These are phyloP conservation scores for Copsychus sechellarum DNA, from an alignment of 2,113 vertebrate genomes.

Conservation along the genomic window DNA sequence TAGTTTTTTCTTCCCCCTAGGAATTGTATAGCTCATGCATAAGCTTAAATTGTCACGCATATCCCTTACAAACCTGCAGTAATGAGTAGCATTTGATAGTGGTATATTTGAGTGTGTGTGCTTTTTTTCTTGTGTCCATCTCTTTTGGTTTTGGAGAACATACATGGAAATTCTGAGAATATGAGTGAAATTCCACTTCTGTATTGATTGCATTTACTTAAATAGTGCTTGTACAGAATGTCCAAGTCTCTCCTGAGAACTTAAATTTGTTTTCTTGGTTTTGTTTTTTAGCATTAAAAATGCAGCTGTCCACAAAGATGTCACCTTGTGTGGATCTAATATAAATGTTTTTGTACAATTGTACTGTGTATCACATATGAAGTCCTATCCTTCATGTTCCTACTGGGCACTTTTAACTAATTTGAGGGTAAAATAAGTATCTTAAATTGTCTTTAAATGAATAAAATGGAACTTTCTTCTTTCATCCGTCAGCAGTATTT, in stretches of 20 bases:
- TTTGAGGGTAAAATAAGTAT: neutral
- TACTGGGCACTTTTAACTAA: neutral
- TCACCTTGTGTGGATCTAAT: neutral
- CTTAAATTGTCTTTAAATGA: neutral
- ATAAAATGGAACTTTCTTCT: neutral
- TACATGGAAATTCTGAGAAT: neutral
- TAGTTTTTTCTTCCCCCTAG: neutral
- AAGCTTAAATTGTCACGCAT: neutral
- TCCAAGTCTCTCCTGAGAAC: neutral
- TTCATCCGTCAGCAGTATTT: neutral
- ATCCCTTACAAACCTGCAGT: neutral
- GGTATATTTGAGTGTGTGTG: neutral
- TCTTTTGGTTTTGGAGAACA: neutral
- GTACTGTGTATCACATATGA: neutral
- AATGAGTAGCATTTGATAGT: neutral
- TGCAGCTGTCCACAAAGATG: neutral
- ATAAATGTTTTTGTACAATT: neutral
- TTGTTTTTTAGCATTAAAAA: neutral
- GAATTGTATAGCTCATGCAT: neutral
- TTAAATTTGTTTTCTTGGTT: neutral
- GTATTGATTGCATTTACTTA: neutral
- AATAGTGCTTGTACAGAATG: neutral
- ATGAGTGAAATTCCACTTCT: neutral
- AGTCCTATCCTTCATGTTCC: neutral
- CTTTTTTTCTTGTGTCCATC: neutral